These are phyloP conservation scores for Tiphia femorata DNA, from an alignment of 2,888 invertebrate species.

Conservation along the genomic window DNA sequence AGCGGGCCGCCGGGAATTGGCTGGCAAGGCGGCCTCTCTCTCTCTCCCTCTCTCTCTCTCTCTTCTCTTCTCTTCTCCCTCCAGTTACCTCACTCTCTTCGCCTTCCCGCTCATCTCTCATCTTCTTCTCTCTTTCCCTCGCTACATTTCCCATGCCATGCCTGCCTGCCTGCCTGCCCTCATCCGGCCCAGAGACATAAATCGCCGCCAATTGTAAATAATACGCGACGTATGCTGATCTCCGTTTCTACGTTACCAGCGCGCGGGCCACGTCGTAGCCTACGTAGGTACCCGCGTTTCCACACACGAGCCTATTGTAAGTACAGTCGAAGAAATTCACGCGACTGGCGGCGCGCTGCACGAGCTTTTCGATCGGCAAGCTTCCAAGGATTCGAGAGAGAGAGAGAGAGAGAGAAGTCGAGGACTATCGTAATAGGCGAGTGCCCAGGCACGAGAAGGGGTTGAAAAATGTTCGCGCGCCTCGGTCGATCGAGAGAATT, in stretches of 20 bases:
- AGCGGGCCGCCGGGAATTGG: conserved; percentile 67
- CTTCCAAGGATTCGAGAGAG: no score
- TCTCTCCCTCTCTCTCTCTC: conserved; percentile 31
- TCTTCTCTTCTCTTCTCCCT: neutral
- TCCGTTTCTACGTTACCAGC: conserved; percentile 42
- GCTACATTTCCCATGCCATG: conserved; percentile 26
- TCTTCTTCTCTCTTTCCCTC: conserved; percentile 28
- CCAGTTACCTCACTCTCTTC: conserved; percentile 14
- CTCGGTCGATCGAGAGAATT: no score
- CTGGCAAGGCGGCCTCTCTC: conserved; percentile 63
- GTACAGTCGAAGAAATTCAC: conserved; percentile 15
- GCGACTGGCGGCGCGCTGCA: conserved; percentile 22
- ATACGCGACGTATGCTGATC: conserved; percentile 65
- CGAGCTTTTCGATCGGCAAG: no score
- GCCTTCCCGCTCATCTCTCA: conserved; percentile 13
- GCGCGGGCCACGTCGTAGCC: conserved; percentile 15
- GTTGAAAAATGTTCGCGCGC: no score
- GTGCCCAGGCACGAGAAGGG: no score
- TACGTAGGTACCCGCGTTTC: neutral
- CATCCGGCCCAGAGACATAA: conserved; percentile 57
- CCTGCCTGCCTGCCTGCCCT: conserved; percentile 41
- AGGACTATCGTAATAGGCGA: no score
- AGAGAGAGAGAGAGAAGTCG: no score
- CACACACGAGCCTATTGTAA: neutral
- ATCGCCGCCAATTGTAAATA: conserved; percentile 66